Conservation (phyloP, 2,888 invertebrate species). For the Drosophila neutralis region DNA sequence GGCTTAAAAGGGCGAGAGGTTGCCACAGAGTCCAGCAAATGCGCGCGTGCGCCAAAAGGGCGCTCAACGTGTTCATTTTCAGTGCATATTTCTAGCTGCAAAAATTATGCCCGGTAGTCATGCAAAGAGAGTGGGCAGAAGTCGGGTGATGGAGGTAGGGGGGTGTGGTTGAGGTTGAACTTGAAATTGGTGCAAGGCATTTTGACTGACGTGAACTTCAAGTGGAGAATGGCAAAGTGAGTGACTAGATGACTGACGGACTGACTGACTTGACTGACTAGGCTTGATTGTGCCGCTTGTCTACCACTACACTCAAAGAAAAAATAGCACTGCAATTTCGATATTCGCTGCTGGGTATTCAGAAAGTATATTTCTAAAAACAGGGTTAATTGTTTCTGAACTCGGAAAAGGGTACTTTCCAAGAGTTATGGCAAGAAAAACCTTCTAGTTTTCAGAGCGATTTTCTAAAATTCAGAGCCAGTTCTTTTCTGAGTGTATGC, state of each 20-base stretch:
- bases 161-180: slow-evolving; percentile 23
- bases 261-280: slow-evolving; percentile 46
- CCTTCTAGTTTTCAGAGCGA: accelerated
- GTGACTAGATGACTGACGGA: slow-evolving; percentile 37
- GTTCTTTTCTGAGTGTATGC: neutral
- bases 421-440: neutral
- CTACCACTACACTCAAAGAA: slow-evolving; percentile 17
- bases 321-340: neutral
- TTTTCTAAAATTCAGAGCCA: neutral
- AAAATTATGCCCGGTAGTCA: slow-evolving; percentile 83
- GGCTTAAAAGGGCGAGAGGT: slow-evolving; percentile 1
- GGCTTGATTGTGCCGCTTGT: slow-evolving; percentile 65
- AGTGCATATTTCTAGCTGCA: slow-evolving; percentile 56
- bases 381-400: neutral
- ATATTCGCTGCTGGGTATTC: neutral
- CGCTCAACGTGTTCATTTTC: slow-evolving; percentile 77
- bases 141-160: slow-evolving; percentile 53
- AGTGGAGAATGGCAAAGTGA: slow-evolving; percentile 28
- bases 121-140: slow-evolving; percentile 50
- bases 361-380: neutral
- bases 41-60: slow-evolving; percentile 67
- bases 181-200: slow-evolving; percentile 66
- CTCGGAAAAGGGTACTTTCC: neutral
- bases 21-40: slow-evolving; percentile 54
- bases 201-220: slow-evolving; percentile 60